These are phyloP conservation scores for Hormiphora californensis DNA, from an alignment of 37 sponge, comb jelly and placozoan species.

Conservation along the genomic window DNA sequence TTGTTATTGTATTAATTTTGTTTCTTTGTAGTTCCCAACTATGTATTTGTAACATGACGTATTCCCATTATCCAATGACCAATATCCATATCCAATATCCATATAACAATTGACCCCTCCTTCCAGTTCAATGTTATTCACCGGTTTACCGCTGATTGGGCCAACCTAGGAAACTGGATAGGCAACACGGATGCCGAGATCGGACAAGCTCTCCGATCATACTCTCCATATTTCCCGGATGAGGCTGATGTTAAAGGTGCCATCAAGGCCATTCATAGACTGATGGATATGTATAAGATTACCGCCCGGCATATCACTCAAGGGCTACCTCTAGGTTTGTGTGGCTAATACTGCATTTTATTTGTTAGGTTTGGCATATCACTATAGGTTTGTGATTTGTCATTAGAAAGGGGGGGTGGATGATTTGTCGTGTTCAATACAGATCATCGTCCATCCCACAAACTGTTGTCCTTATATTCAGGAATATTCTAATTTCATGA, in stretches of 20 bases:
- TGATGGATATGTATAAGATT: conserved; percentile 24
- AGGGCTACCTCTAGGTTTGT: not conserved
- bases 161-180: not conserved
- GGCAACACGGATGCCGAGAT: not conserved
- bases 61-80: no score
- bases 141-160: conserved; percentile 40
- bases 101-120: no score
- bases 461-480: no score
- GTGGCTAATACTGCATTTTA: not conserved
- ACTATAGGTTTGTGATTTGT: no score
- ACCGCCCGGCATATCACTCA: not conserved
- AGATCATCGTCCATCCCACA: no score
- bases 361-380: not conserved
- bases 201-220: not conserved
- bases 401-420: no score
- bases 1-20: no score
- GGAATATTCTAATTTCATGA: no score
- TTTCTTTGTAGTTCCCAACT: no score
- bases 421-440: no score
- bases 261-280: conserved; percentile 33
- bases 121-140: conserved; percentile 54
- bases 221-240: conserved; percentile 4
- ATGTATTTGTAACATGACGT: no score
- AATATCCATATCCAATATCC: no score
- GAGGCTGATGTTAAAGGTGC: not conserved